Conservation (phyloP, 2,113 vertebrate species). For the Zosterops borbonicus region DNA sequence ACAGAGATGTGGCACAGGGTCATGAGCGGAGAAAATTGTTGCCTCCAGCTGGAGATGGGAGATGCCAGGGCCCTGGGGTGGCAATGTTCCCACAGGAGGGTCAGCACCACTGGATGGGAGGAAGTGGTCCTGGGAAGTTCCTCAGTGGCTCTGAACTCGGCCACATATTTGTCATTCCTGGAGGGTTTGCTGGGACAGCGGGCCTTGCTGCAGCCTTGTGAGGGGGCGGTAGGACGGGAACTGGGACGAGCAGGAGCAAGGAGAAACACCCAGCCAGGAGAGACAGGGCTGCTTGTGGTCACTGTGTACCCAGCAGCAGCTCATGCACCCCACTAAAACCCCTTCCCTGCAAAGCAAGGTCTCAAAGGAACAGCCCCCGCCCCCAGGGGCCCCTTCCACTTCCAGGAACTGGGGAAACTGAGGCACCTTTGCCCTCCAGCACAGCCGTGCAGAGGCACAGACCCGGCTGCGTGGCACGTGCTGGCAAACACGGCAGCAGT, state of each 20-base stretch:
- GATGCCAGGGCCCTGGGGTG: neutral
- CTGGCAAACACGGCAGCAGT: neutral
- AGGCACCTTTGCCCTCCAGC: neutral
- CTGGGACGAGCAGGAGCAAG: neutral
- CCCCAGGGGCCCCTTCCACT: neutral
- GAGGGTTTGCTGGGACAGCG: neutral
- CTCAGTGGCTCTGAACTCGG: neutral
- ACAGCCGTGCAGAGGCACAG: rapidly evolving
- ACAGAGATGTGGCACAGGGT: neutral
- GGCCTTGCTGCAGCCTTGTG: neutral
- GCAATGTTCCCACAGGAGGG: rapidly evolving
- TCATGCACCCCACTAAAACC: neutral
- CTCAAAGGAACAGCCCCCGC: neutral
- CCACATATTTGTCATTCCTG: constrained; percentile 28
- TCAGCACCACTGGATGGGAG: rapidly evolving
- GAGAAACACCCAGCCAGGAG: neutral
- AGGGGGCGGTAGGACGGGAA: neutral
- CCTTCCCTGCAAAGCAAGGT: neutral
- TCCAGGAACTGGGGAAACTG: neutral
- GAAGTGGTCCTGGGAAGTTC: neutral
- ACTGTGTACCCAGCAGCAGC: neutral
- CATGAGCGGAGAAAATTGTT: neutral
- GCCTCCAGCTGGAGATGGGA: neutral
- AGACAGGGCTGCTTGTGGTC: rapidly evolving
- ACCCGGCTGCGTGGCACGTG: neutral